Evolutionary conservation across 2,888 invertebrate genomes (phyloP).

Genomic region (Drosophila histrio): DNA sequence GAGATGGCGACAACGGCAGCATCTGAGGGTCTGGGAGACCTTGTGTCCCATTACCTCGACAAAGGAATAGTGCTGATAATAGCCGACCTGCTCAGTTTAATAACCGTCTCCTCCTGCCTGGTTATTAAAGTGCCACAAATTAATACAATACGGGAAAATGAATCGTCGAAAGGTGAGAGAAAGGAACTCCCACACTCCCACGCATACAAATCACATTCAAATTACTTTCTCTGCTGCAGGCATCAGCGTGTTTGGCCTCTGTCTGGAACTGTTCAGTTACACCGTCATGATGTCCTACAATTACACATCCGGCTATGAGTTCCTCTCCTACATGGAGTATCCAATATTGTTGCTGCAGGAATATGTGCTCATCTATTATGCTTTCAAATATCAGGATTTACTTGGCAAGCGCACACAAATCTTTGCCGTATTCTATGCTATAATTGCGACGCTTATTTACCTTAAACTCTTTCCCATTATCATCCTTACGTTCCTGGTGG

Average conservation of each 20-base stretch:
- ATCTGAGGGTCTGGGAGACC: conserved; percentile 42
- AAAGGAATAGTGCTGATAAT: conserved; percentile 80
- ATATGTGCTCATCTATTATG: conserved; percentile 89
- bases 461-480: conserved; percentile 79
- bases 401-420: conserved; percentile 84
- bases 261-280: conserved; percentile 87
- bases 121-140: conserved; percentile 94
- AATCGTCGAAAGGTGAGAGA: conserved; percentile 88
- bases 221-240: conserved; percentile 46
- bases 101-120: conserved; percentile 91
- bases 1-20: conserved; percentile 35
- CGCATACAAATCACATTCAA: conserved; percentile 7
- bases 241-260: conserved; percentile 82
- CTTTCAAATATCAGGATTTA: conserved; percentile 88
- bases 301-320: conserved; percentile 89
- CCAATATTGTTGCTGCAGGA: conserved; percentile 92
- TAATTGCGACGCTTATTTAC: conserved; percentile 84
- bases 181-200: neutral
- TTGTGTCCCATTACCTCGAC: conserved; percentile 74
- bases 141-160: conserved; percentile 86
- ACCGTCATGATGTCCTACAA: conserved; percentile 93
- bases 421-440: conserved; percentile 84
- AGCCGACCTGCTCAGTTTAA: conserved; percentile 87
- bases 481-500: conserved; percentile 82
- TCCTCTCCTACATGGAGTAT: conserved; percentile 93